These are phyloP conservation scores for Diachasma alloeum DNA, from an alignment of 1,140 invertebrate genomes.

Conservation along the genomic window DNA sequence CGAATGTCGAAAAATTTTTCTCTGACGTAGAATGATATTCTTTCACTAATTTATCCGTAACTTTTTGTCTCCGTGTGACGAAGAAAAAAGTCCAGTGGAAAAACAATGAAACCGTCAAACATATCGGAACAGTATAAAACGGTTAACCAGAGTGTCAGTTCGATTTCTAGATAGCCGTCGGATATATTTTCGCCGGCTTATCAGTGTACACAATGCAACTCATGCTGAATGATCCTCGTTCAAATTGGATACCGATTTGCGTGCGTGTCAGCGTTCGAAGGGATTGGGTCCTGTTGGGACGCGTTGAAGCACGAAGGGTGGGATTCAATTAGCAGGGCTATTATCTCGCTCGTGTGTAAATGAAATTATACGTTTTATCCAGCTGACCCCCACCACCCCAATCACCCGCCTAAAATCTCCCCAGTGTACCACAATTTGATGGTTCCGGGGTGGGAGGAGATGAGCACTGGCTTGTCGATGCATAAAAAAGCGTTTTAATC, in stretches of 20 bases:
- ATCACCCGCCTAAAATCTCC: background rate
- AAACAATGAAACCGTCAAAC: background rate
- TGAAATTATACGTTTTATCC: conserved; percentile 26
- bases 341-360: conserved; percentile 23
- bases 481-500: conserved; percentile 3
- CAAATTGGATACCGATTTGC: background rate
- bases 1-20: too few species aligned
- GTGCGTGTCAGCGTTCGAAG: background rate
- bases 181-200: background rate
- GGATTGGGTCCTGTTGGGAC: background rate
- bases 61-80: background rate
- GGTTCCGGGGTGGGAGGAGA: background rate
- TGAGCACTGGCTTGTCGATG: background rate
- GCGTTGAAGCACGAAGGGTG: conserved; percentile 2
- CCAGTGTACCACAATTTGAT: conserved; percentile 14
- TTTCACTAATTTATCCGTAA: too few species aligned
- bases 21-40: too few species aligned
- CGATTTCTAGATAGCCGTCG: background rate
- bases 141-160: conserved; percentile 2
- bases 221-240: background rate
- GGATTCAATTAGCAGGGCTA: conserved; percentile 28
- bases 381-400: background rate
- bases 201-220: conserved; percentile 3
- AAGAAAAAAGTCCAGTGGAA: too few species aligned
- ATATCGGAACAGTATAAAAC: background rate